Conservation (phyloP, 2,888 invertebrate genomes). For the Lasioglossum figueresi region DNA sequence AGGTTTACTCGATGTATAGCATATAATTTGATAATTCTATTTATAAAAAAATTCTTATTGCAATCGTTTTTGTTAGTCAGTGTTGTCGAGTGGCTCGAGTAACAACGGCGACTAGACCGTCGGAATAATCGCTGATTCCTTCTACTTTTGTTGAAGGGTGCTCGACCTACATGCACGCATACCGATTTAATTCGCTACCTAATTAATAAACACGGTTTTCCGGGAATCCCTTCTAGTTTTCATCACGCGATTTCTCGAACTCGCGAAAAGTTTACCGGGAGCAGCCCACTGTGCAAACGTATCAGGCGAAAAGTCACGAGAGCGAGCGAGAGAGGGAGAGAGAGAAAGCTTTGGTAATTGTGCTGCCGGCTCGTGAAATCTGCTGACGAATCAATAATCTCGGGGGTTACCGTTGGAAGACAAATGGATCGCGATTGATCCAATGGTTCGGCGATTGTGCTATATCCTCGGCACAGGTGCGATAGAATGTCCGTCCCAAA, state of each 20-base stretch:
- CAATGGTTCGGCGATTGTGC: neutral
- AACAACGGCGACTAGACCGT: neutral
- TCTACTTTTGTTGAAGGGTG: neutral
- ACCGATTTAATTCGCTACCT: neutral
- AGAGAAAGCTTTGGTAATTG: slow-evolving; percentile 3
- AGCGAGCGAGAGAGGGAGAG: neutral
- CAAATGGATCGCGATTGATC: slow-evolving; percentile 38
- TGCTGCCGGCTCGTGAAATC: slow-evolving; percentile 3
- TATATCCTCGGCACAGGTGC: slow-evolving; percentile 28
- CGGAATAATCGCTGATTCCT: neutral
- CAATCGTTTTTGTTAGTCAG: neutral
- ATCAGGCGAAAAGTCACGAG: neutral
- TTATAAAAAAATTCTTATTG: neutral
- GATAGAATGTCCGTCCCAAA: slow-evolving; percentile 25
- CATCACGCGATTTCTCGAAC: neutral
- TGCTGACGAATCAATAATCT: slow-evolving; percentile 9
- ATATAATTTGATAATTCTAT: too few relatives aligned
- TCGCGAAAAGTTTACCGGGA: neutral
- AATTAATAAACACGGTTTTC: slow-evolving; percentile 19
- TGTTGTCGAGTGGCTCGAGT: neutral
- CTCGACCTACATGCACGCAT: slow-evolving; percentile 11
- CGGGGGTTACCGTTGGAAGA: slow-evolving; percentile 8
- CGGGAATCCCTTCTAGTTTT: slow-evolving; percentile 1
- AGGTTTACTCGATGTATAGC: too few relatives aligned
- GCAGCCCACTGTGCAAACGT: neutral